These are phyloP conservation scores for Brachypterus glaber DNA, from an alignment of 2,888 invertebrate genomes.

Conservation along the genomic window DNA sequence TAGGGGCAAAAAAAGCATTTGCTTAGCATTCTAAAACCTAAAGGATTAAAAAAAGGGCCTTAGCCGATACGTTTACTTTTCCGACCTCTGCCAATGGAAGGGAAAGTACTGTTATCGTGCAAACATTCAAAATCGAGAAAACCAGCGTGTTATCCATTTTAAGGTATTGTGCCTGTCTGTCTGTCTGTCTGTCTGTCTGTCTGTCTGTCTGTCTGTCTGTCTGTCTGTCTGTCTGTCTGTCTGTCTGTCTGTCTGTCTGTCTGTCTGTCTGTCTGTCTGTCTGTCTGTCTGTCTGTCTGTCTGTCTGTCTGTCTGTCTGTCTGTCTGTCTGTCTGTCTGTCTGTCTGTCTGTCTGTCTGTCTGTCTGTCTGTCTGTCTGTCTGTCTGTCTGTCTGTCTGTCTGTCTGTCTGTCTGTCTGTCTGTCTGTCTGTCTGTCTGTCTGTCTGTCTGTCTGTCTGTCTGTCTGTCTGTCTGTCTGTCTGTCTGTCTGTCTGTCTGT, in stretches of 20 bases:
- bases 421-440: conserved; percentile 1
- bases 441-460: conserved; percentile 1
- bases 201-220: conserved; percentile 1
- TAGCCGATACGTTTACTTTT: no score
- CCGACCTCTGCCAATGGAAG: no score
- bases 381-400: conserved; percentile 1
- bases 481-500: conserved; percentile 1
- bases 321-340: conserved; percentile 1
- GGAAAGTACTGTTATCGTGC: no score
- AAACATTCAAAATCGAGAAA: no score
- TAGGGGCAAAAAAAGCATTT: no score
- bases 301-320: conserved; percentile 1
- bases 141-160: no score
- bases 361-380: conserved; percentile 1
- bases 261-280: conserved; percentile 1
- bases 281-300: conserved; percentile 1
- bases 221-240: conserved; percentile 1
- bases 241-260: conserved; percentile 1
- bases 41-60: no score
- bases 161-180: neutral
- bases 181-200: conserved; percentile 1
- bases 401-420: conserved; percentile 1
- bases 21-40: no score
- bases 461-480: conserved; percentile 1
- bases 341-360: conserved; percentile 1